Evolutionary conservation across 2,113 vertebrate species (phyloP).

Genomic region (Ia io): DNA sequence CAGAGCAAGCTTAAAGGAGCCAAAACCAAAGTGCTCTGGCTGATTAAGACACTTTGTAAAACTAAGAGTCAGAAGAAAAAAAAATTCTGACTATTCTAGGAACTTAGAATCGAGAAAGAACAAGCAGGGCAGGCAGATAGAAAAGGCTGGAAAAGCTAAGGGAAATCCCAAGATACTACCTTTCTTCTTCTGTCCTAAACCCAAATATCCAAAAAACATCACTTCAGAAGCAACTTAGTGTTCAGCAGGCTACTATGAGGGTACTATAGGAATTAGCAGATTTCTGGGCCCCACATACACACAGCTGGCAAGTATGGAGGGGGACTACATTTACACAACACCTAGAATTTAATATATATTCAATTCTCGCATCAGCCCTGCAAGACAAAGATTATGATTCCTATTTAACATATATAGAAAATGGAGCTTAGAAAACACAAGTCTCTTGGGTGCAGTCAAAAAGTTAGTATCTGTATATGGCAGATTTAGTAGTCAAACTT

Average conservation of each 20-base stretch:
- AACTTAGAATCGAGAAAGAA: conserved; percentile 48
- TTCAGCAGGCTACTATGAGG: not conserved
- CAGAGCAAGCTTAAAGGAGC: not conserved
- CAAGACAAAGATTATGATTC: conserved; percentile 13
- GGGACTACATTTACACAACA: not conserved
- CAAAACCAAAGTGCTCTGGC: conserved; percentile 46
- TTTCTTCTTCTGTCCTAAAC: conserved; percentile 24
- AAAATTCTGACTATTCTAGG: conserved; percentile 50
- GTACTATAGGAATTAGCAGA: not conserved
- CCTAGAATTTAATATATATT: not conserved
- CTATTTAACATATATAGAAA: conserved; percentile 5
- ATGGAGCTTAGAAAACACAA: not conserved
- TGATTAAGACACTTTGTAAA: conserved; percentile 46
- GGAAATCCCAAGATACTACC: not conserved
- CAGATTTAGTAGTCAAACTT: conserved; percentile 7
- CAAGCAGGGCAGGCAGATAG: not conserved
- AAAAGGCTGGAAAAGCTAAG: conserved; percentile 23
- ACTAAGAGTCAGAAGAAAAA: conserved; percentile 46
- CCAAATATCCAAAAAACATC: conserved; percentile 27
- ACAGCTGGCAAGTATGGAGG: not conserved
- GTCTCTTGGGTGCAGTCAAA: not conserved
- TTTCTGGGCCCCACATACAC: not conserved
- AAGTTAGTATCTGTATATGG: not conserved
- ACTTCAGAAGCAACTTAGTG: not conserved
- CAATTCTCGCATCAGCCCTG: not conserved